Evolutionary conservation across 2,797 vertebrate species (phyloP).

Genomic region (Pterois miles): DNA sequence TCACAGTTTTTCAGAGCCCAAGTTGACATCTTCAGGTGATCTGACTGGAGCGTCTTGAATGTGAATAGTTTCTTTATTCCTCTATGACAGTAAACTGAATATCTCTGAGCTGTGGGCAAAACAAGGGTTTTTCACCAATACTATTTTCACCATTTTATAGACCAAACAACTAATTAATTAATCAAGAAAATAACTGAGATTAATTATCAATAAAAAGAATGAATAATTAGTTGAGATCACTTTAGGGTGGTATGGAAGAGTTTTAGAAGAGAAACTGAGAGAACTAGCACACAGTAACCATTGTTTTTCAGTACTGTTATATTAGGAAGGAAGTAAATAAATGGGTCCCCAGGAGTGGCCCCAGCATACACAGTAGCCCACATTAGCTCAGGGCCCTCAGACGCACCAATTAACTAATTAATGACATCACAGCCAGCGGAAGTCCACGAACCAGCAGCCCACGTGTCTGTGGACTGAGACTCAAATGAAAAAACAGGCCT

Average conservation of each 20-base stretch:
- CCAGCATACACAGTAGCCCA: not conserved
- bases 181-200: no score
- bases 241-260: not conserved
- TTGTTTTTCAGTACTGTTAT: not conserved
- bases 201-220: no score
- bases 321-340: not conserved
- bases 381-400: not conserved
- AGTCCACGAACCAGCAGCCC: not conserved
- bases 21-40: no score
- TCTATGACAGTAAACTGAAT: no score
- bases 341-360: not conserved
- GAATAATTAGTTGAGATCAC: not conserved
- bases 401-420: slow-evolving; percentile 62
- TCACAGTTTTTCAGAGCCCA: no score
- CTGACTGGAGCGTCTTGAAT: no score
- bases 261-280: not conserved
- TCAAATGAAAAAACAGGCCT: slow-evolving; percentile 25
- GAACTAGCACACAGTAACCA: not conserved
- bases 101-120: no score
- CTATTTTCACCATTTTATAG: no score
- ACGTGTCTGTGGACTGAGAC: not conserved
- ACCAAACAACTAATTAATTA: no score
- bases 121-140: no score
- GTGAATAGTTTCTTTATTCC: no score
- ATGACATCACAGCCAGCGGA: slow-evolving; percentile 20